Base-by-base conservation (phyloP, 1,140 invertebrate genomes). In the Pseudomyrmex sp. region DNA sequence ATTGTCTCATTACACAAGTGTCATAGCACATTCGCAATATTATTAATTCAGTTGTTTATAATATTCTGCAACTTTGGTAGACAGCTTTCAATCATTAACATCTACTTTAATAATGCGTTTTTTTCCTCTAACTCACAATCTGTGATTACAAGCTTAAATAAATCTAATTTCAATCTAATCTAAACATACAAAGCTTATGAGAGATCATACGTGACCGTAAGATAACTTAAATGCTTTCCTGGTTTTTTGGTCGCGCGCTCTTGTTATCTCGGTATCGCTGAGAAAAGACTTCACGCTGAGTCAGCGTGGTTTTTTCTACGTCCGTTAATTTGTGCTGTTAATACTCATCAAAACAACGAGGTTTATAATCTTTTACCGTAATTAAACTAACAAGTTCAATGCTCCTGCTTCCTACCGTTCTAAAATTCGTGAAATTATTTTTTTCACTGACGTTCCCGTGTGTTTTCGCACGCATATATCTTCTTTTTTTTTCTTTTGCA, bases 311-410 rank as follows among this genome's bases (percentile, higher is more conserved):
- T 35, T 62, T 46, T 75, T 10, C 18, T 8, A 9, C 13, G 10
- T 5, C 23, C 5, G 48, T 77, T 79, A 59, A 70, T 70, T 50
- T n/a, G 10, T 12, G 46, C 44, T 7, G 44, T 80, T 80, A 70
- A 50, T 80, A 10, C 23, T 20, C 54, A 20, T 26, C 44, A 15
- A 72, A 72, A 50, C 50, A 72, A 72, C n/a, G 44, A 77, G 50
- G 18, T 18, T 23, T 20, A 18, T 20, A 69, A 70, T 4, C 76
- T 70, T 70, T 80, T 80, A 72, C 44, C 44, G 2, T 70, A 72
- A 80, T 72, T 80, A 56, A 20, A 72, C 44, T 61, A 48, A 48
- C 23, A 15, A 70, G 66, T 80, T 80, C 35, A 80, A 59, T 20
- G 54, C 7, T 8, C 26, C 20, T 35, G 35, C 35, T 54, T 52